These are phyloP conservation scores for Paracyclopina nana DNA, from an alignment of 1,140 invertebrate species.

Conservation along the genomic window DNA sequence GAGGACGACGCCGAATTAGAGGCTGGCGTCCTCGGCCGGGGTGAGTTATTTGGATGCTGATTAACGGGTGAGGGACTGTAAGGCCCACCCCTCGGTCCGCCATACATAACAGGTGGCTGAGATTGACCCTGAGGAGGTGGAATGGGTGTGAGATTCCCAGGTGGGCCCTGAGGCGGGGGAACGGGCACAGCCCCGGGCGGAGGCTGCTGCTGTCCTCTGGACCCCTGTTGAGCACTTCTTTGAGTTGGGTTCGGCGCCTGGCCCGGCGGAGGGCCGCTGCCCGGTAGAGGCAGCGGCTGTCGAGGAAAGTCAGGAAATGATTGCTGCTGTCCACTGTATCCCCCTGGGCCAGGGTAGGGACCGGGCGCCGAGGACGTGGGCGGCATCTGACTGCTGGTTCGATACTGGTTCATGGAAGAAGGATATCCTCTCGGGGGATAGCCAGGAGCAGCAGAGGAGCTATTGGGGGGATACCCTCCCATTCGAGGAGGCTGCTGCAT, in stretches of 20 bases:
- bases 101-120: too few species aligned
- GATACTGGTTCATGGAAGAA: background rate
- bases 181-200: background rate
- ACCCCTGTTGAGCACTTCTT: too few species aligned
- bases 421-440: background rate
- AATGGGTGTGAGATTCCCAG: background rate
- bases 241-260: background rate
- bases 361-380: background rate
- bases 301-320: slow-evolving; percentile 5
- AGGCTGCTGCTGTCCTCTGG: background rate
- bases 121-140: background rate
- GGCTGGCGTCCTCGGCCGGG: background rate
- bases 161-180: background rate
- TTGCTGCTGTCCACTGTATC: background rate
- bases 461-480: background rate
- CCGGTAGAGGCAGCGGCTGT: background rate
- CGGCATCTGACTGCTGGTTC: too few species aligned
- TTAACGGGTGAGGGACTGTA: background rate
- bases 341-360: background rate
- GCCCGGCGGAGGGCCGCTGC: background rate
- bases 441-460: background rate
- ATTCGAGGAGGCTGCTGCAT: background rate
- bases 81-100: background rate
- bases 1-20: background rate
- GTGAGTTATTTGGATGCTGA: background rate